These are phyloP conservation scores for Falcunculus frontatus DNA, from an alignment of 2,113 vertebrate species.

Conservation along the genomic window DNA sequence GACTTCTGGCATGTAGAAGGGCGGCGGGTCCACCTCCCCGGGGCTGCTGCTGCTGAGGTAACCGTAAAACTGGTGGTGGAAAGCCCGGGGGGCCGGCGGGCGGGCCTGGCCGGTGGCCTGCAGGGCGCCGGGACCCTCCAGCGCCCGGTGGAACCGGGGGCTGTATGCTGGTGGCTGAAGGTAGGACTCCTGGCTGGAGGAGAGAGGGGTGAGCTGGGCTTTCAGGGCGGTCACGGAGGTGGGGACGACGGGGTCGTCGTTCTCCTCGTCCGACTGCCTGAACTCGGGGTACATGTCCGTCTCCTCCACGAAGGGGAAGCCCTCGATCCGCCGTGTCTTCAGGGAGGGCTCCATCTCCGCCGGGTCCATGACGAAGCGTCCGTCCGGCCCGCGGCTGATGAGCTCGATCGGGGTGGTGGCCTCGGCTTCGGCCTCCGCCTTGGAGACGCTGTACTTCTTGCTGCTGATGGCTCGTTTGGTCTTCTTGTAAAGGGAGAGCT, in stretches of 20 bases:
- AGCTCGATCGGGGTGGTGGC: conserved; percentile 95
- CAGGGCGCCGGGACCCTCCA: conserved; percentile 88
- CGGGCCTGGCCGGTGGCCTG: conserved; percentile 92
- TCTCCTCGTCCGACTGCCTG: conserved; percentile 97
- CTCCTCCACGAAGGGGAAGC: conserved; percentile 97
- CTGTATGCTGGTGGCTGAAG: conserved; percentile 98
- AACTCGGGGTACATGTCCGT: conserved; percentile 99
- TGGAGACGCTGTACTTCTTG: conserved; percentile 98
- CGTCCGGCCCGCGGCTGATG: conserved; percentile 94
- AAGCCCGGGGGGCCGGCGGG: conserved; percentile 86
- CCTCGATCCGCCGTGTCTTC: conserved; percentile 89
- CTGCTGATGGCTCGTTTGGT: conserved; percentile 97
- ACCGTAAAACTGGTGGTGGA: conserved; percentile 95
- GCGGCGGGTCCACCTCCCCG: conserved; percentile 89
- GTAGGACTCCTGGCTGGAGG: conserved; percentile 97
- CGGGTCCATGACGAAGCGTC: conserved; percentile 91
- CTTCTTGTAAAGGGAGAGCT: conserved; percentile 97
- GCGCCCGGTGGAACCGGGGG: conserved; percentile 89
- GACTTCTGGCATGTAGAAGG: conserved; percentile 98
- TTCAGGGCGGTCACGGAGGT: conserved; percentile 89
- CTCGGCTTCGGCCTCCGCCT: conserved; percentile 88
- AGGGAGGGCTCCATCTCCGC: conserved; percentile 82
- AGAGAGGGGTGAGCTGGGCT: conserved; percentile 93
- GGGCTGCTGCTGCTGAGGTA: conserved; percentile 93
- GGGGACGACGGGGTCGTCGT: conserved; percentile 90